Evolutionary conservation across 2,888 invertebrate species (phyloP).

Genomic region (Meta bourneti): DNA sequence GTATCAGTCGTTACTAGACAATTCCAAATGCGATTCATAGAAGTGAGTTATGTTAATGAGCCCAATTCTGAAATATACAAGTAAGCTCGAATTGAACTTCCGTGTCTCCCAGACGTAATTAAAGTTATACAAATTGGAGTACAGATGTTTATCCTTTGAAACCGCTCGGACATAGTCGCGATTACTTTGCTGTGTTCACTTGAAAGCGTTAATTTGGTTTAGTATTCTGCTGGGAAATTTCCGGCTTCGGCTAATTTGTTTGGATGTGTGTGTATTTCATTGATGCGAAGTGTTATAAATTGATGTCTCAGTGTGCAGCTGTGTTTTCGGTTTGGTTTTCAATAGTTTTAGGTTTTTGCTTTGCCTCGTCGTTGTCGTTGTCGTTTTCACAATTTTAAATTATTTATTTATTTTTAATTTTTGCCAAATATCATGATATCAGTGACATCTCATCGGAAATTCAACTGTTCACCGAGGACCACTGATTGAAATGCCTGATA

Average conservation of each 20-base stretch:
- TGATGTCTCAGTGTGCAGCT: too few relatives aligned
- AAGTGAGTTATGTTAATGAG: neutral
- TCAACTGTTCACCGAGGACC: too few relatives aligned
- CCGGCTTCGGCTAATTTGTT: neutral
- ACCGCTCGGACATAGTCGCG: neutral
- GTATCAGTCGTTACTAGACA: neutral
- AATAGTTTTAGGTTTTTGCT: too few relatives aligned
- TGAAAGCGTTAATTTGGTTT: neutral
- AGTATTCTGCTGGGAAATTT: neutral
- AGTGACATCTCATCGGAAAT: too few relatives aligned
- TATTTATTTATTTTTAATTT: too few relatives aligned
- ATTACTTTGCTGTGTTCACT: neutral
- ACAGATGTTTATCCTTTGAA: neutral
- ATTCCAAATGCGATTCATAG: neutral
- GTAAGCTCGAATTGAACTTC: neutral
- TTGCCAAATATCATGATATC: too few relatives aligned
- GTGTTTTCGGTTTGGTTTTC: too few relatives aligned
- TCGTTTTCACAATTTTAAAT: too few relatives aligned
- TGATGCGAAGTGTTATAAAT: neutral
- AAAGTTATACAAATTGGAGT: neutral
- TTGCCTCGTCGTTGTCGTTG: too few relatives aligned
- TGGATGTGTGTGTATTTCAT: neutral
- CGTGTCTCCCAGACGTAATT: neutral
- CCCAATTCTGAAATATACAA: neutral
- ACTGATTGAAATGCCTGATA: too few relatives aligned